Conservation (phyloP, 2,888 invertebrate species). For the Cremastinae sp. region DNA sequence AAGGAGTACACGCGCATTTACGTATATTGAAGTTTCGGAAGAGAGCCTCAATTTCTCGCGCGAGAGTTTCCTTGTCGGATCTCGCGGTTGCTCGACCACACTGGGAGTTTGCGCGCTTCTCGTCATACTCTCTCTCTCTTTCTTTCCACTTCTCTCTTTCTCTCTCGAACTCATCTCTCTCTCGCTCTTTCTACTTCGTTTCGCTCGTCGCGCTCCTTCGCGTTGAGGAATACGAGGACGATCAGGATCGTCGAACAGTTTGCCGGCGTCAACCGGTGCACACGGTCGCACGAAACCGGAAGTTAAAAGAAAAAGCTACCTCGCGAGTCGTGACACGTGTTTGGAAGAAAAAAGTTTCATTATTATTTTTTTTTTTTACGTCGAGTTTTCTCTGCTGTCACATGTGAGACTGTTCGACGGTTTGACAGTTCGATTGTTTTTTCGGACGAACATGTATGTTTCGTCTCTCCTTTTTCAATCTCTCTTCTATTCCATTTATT, state of each 20-base stretch:
- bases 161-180: no score
- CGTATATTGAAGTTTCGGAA: not conserved
- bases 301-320: constrained; percentile 52
- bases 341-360: constrained; percentile 4
- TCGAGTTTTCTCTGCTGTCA: not conserved
- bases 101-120: constrained; percentile 59
- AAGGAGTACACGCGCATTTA: not conserved
- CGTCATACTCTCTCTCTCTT: constrained; percentile 31
- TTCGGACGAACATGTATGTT: constrained; percentile 36
- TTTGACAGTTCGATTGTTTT: not conserved
- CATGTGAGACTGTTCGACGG: constrained; percentile 12
- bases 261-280: constrained; percentile 74
- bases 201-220: constrained; percentile 38
- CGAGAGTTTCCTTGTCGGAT: constrained; percentile 42
- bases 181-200: no score
- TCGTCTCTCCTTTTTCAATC: constrained; percentile 8
- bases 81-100: constrained; percentile 43
- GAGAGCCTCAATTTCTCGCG: constrained; percentile 23
- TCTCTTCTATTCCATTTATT: constrained; percentile 13
- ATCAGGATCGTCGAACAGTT: constrained; percentile 76
- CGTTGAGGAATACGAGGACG: constrained; percentile 65
- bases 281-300: constrained; percentile 66
- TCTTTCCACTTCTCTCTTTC: constrained; percentile 36
- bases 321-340: constrained; percentile 28
- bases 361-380: constrained; percentile 9